Percentiles rank a stretch among this genome's conserved stretches.
These are phyloP conservation scores for Heliconius congener DNA, from an alignment of 1,140 invertebrate species.

Conservation along the genomic window DNA sequence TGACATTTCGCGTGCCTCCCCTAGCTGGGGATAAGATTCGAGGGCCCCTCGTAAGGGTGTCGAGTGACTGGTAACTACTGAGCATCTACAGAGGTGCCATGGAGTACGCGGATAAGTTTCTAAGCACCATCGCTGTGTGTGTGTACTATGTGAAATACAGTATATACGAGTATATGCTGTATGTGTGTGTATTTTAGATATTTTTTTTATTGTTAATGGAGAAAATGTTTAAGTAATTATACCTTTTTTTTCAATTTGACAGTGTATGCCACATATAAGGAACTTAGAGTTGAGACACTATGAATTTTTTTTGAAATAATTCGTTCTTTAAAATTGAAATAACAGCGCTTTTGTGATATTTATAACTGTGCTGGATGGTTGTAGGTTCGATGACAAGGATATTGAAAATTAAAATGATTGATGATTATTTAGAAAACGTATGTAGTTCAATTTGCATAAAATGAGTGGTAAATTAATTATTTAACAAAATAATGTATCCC, in stretches of 20 bases:
- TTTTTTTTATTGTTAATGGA: neutral
- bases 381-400: no score
- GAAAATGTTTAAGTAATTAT: neutral
- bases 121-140: neutral
- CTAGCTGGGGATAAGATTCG: slow-evolving; percentile 40
- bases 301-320: no score
- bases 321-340: no score
- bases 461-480: no score
- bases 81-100: slow-evolving; percentile 30
- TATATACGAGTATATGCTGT: neutral
- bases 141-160: neutral
- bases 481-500: no score
- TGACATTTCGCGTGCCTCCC: slow-evolving; percentile 40
- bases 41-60: slow-evolving; percentile 35
- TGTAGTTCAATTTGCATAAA: no score
- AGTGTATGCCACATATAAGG: no score
- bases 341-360: no score
- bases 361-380: no score
- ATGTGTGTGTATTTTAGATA: neutral
- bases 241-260: neutral
- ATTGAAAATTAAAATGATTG: no score
- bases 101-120: slow-evolving; percentile 22
- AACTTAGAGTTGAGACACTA: no score
- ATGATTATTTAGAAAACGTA: no score
- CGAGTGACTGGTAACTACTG: slow-evolving; percentile 34